A percentile compares a stretch with the other conserved stretches of the same genome.
Evolutionary conservation across 1,140 invertebrate genomes (phyloP).

Genomic region (Geopemphigus sp.): DNA sequence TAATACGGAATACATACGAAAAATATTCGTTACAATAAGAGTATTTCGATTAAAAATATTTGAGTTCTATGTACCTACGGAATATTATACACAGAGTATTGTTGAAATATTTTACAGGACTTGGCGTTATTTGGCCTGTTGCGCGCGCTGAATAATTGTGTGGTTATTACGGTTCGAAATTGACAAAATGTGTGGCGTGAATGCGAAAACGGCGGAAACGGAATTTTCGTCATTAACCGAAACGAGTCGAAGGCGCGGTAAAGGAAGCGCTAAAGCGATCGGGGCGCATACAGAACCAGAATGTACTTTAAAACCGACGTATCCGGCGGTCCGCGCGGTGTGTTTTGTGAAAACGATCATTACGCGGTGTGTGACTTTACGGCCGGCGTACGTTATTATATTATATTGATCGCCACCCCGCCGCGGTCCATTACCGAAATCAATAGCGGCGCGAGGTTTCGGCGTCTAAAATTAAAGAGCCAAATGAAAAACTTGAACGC

Average conservation of each 20-base stretch:
- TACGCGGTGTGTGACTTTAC: background rate
- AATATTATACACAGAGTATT: no score
- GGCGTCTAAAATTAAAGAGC: background rate
- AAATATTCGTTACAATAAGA: no score
- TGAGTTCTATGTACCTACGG: no score
- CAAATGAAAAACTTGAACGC: background rate
- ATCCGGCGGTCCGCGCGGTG: background rate
- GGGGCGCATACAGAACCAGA: background rate
- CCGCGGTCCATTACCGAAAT: background rate
- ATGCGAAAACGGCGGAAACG: background rate
- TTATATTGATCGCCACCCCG: conserved; percentile 16
- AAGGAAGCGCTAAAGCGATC: background rate
- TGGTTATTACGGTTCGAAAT: no score
- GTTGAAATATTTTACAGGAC: no score
- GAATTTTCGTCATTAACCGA: no score
- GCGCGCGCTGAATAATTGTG: no score
- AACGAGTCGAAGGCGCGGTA: background rate
- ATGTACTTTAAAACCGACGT: background rate
- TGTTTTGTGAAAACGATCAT: background rate
- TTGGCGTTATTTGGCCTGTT: no score
- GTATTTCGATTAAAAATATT: no score
- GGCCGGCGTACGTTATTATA: background rate
- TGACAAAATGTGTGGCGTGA: background rate
- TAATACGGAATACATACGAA: no score
- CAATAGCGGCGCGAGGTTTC: background rate